These are phyloP conservation scores for Lophius piscatorius DNA, from an alignment of 2,113 vertebrate genomes.

Conservation along the genomic window DNA sequence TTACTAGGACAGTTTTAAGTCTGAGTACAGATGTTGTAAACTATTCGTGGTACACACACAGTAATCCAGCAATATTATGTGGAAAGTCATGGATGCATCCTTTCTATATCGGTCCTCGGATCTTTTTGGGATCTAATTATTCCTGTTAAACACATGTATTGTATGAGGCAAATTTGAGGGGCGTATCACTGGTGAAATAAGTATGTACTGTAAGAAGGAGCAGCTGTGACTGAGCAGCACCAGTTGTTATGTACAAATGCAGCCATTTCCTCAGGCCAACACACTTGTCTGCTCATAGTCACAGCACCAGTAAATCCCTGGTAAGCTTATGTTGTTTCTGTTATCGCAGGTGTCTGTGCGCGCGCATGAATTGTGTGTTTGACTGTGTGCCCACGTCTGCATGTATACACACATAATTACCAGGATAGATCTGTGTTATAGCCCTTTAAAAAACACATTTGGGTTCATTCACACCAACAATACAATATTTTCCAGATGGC, in stretches of 20 bases:
- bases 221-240: constrained; percentile 57
- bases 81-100: constrained; percentile 28
- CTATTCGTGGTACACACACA: constrained; percentile 5
- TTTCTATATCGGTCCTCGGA: constrained; percentile 24
- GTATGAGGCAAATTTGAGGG: constrained; percentile 42
- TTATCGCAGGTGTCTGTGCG: constrained; percentile 1
- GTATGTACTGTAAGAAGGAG: constrained; percentile 21
- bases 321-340: constrained; percentile 27
- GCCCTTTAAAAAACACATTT: constrained; percentile 43
- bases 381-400: constrained; percentile 20
- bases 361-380: constrained; percentile 13
- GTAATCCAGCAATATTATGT: constrained; percentile 14
- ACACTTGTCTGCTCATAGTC: constrained; percentile 21
- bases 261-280: constrained; percentile 50
- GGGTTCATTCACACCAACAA: constrained; percentile 61
- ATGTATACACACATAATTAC: constrained; percentile 49
- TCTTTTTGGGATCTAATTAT: constrained; percentile 46
- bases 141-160: constrained; percentile 48
- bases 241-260: constrained; percentile 22
- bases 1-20: background rate
- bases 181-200: constrained; percentile 44
- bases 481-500: constrained; percentile 65
- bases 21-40: constrained; percentile 2
- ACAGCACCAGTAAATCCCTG: constrained; percentile 28
- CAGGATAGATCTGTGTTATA: constrained; percentile 52